Percentiles rank a stretch among this genome's conserved stretches.
phyloP scores from a whole-genome alignment of 2,113 vertebrate species.

The Oncorhynchus masou region DNA sequence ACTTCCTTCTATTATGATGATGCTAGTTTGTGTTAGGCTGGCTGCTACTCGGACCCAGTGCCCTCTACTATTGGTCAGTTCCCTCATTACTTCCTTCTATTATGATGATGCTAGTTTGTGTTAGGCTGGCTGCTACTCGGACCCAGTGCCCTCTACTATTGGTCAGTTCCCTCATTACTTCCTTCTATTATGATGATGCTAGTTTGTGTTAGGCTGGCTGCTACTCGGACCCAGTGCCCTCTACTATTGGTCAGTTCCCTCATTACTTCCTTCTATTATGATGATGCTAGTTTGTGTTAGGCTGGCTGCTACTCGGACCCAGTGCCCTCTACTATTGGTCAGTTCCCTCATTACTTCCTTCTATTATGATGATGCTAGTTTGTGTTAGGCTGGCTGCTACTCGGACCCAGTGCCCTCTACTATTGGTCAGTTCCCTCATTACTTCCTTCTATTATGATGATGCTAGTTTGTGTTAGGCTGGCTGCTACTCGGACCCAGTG shows the following conservation, averaged over 20 bases:
- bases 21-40: constrained; percentile 57
- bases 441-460: too few relatives aligned
- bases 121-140: constrained; percentile 84
- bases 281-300: constrained; percentile 39
- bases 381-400: too few relatives aligned
- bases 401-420: too few relatives aligned
- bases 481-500: too few relatives aligned
- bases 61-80: constrained; percentile 94
- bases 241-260: constrained; percentile 89
- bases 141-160: constrained; percentile 93
- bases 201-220: constrained; percentile 77
- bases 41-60: constrained; percentile 85
- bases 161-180: constrained; percentile 73
- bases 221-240: constrained; percentile 86
- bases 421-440: too few relatives aligned
- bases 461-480: too few relatives aligned
- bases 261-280: background rate
- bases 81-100: background rate
- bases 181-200: too few relatives aligned
- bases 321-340: constrained; percentile 95
- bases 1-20: too few relatives aligned
- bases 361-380: too few relatives aligned
- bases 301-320: constrained; percentile 84
- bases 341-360: constrained; percentile 49
- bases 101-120: too few relatives aligned